Evolutionary conservation across 2,797 vertebrate species (phyloP).

Genomic region (Sebastes flavidus): DNA sequence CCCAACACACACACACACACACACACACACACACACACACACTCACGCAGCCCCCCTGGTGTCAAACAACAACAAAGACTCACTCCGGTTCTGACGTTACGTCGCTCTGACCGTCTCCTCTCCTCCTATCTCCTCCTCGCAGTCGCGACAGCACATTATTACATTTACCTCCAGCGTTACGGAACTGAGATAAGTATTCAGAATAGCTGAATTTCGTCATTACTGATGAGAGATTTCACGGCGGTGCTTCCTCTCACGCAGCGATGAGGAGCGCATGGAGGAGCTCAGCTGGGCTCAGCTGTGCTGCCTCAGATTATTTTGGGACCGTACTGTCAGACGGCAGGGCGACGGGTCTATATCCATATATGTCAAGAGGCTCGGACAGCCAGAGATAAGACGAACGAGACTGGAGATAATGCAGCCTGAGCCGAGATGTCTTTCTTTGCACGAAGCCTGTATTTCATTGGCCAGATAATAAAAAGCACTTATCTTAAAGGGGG

Average conservation of each 20-base stretch:
- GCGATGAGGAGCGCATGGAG: no score
- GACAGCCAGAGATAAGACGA: slow-evolving; percentile 64
- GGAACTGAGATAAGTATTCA: slow-evolving; percentile 93
- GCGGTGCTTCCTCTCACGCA: not conserved
- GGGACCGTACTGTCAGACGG: slow-evolving; percentile 88
- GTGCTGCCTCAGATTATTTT: slow-evolving; percentile 92
- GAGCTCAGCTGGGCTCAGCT: slow-evolving; percentile 83
- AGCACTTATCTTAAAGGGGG: not conserved
- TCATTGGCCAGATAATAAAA: not conserved
- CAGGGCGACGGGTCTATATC: slow-evolving; percentile 72
- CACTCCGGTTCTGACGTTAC: slow-evolving; percentile 72
- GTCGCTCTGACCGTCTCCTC: slow-evolving; percentile 72
- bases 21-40: not conserved
- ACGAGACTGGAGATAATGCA: slow-evolving; percentile 37
- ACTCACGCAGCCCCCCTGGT: not conserved
- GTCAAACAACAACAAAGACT: slow-evolving; percentile 71
- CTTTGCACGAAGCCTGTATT: not conserved
- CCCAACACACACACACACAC: not conserved
- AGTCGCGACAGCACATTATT: slow-evolving; percentile 32
- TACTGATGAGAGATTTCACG: slow-evolving; percentile 15
- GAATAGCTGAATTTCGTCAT: slow-evolving; percentile 95
- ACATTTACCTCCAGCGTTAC: slow-evolving; percentile 76
- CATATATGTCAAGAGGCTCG: slow-evolving; percentile 90
- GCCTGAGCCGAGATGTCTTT: not conserved
- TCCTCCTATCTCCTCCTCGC: slow-evolving; percentile 49